These are phyloP conservation scores for Steinernema scapterisci DNA, from an alignment of 2,888 invertebrate genomes.

Conservation along the genomic window DNA sequence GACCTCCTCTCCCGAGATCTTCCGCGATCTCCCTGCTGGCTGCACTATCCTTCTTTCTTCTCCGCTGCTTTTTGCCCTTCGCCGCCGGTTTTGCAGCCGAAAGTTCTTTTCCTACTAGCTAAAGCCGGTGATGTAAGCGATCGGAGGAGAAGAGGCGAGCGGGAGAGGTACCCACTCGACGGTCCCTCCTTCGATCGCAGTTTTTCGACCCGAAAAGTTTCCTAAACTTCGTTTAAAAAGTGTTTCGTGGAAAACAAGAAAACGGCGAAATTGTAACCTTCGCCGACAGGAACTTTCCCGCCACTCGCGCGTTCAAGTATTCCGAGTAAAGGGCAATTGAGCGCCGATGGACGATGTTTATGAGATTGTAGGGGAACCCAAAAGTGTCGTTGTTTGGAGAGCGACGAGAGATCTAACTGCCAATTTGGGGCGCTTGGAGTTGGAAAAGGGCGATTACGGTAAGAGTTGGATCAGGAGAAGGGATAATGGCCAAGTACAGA, in stretches of 20 bases:
- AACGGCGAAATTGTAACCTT: too few relatives aligned
- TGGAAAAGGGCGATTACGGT: too few relatives aligned
- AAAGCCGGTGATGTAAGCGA: constrained; percentile 12
- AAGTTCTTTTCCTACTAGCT: too few relatives aligned
- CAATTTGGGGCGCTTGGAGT: too few relatives aligned
- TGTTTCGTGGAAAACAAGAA: too few relatives aligned
- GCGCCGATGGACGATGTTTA: not conserved
- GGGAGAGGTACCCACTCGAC: not conserved
- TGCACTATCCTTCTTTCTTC: not conserved
- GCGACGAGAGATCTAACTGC: too few relatives aligned
- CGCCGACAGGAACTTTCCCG: not conserved
- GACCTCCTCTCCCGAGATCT: not conserved
- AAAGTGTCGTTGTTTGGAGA: too few relatives aligned
- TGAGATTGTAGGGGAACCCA: too few relatives aligned
- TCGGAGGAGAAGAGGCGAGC: not conserved
- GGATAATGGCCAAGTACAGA: too few relatives aligned
- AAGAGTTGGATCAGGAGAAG: too few relatives aligned
- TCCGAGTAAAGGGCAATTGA: constrained; percentile 28
- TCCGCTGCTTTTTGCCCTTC: not conserved
- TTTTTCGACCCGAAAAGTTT: too few relatives aligned
- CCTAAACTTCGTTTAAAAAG: too few relatives aligned
- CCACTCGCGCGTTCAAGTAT: constrained; percentile 29
- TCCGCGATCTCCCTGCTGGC: not conserved
- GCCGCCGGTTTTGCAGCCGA: not conserved
- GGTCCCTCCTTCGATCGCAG: not conserved